Conservation (phyloP, 2,888 invertebrate genomes). For the Ophion slaviceki region DNA sequence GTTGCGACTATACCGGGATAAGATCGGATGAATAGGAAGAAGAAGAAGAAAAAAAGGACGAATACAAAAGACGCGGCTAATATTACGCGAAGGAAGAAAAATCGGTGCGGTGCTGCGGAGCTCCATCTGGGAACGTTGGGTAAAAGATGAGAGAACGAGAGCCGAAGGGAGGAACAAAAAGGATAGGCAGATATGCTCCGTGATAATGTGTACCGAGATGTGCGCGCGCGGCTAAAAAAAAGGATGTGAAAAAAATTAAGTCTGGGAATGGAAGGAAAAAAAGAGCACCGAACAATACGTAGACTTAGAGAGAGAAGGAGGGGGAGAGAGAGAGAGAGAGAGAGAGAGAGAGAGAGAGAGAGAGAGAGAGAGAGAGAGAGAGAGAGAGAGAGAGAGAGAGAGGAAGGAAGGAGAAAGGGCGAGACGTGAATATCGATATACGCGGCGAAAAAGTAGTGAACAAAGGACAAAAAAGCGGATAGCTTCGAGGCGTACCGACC, state of each 20-base stretch:
- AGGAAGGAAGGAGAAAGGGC: no score
- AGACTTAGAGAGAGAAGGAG: no score
- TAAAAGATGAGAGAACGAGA: background rate
- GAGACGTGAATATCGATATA: no score
- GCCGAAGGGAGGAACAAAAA: background rate
- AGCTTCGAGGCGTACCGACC: no score
- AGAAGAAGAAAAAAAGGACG: constrained; percentile 13
- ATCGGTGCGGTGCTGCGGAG: background rate
- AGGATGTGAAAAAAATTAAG: constrained; percentile 29
- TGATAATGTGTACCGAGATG: constrained; percentile 22
- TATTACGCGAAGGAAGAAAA: constrained; percentile 35
- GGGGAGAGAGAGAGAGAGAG: no score
- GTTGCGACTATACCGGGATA: background rate
- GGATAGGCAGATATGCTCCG: background rate
- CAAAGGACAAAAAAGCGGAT: no score
- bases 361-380: no score
- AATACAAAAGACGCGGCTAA: constrained; percentile 32
- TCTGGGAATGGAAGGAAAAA: constrained; percentile 19
- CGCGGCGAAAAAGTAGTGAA: no score
- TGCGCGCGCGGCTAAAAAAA: constrained; percentile 42
- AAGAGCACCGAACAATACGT: background rate
- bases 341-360: no score
- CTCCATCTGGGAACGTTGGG: background rate
- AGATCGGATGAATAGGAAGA: background rate
- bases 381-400: no score